These are phyloP conservation scores for Xerus inauris DNA, from an alignment of 2,113 vertebrate genomes.

Conservation along the genomic window DNA sequence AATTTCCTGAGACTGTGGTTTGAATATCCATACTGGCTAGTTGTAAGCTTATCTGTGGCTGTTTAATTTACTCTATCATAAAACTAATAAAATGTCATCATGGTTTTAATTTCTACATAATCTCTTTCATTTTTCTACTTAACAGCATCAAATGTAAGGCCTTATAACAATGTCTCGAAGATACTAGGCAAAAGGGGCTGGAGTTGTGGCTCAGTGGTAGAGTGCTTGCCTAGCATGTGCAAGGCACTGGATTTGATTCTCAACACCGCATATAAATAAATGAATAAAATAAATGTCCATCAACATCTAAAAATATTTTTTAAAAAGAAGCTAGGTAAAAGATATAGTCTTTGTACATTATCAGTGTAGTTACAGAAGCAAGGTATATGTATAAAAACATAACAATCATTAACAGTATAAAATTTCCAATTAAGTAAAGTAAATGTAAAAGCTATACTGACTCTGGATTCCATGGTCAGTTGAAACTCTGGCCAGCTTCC, in stretches of 20 bases:
- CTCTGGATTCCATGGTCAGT: background rate
- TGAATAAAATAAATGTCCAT: no score
- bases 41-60: background rate
- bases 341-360: background rate
- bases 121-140: background rate
- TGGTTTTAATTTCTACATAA: slow-evolving; percentile 26
- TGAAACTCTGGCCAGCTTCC: slow-evolving; percentile 3
- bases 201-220: no score
- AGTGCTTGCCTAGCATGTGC: no score
- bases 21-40: background rate
- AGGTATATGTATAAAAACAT: background rate
- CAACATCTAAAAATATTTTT: no score
- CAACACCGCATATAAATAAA: no score
- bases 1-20: background rate
- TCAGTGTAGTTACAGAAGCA: background rate
- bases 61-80: slow-evolving; percentile 10
- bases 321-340: no score
- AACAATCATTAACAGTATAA: background rate
- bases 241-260: no score
- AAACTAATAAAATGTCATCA: background rate
- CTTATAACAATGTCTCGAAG: background rate
- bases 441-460: background rate
- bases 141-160: slow-evolving; percentile 1
- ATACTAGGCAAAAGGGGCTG: background rate
- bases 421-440: background rate